Evolutionary conservation across 2,113 vertebrate genomes (phyloP).

Genomic region (Todiramphus chloris): DNA sequence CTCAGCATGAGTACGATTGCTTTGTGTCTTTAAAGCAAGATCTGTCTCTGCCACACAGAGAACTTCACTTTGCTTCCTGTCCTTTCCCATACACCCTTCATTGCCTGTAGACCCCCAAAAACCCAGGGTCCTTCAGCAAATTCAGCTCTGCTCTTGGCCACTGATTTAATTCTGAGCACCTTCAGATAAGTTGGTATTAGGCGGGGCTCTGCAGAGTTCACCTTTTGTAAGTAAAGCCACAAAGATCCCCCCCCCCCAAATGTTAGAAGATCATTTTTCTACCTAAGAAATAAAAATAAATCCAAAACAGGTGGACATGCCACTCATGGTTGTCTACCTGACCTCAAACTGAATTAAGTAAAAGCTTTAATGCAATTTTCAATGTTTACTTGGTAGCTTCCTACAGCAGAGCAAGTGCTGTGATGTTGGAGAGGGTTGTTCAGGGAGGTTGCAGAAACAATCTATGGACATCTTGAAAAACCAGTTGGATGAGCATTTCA

Average conservation of each 20-base stretch:
- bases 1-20: rapidly evolving
- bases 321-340: not conserved
- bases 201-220: not conserved
- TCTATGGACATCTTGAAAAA: not conserved
- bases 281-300: not conserved
- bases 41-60: not conserved
- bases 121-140: not conserved
- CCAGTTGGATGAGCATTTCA: not conserved
- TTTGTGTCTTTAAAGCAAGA: rapidly evolving
- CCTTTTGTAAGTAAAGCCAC: not conserved
- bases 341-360: not conserved
- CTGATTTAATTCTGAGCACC: not conserved
- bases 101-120: not conserved
- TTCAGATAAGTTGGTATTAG: not conserved
- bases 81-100: not conserved
- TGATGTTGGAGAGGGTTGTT: rapidly evolving
- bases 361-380: not conserved
- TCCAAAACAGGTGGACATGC: not conserved
- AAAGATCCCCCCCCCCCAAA: not conserved
- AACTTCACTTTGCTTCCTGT: not conserved
- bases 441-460: not conserved
- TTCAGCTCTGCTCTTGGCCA: not conserved
- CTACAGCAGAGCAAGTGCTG: not conserved
- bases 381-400: not conserved
- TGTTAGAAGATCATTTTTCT: not conserved